A percentile compares a stretch with the other conserved stretches of the same genome.
Evolutionary conservation across 2,888 invertebrate species (phyloP).

Genomic region (Drosophila nr. medialis): DNA sequence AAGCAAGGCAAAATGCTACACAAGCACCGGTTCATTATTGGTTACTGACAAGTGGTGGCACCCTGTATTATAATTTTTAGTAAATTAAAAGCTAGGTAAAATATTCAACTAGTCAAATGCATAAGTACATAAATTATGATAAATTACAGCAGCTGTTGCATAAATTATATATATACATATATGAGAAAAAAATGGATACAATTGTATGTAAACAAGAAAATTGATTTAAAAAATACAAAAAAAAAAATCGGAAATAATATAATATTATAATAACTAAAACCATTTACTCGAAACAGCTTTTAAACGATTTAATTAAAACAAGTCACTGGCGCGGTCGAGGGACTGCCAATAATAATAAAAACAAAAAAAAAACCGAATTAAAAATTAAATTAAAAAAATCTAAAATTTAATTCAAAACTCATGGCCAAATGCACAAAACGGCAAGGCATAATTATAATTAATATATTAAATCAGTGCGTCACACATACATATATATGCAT

Average conservation of each 20-base stretch:
- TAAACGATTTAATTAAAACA: constrained; percentile 65
- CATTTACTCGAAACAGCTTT: constrained; percentile 71
- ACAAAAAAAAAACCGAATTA: constrained; percentile 8
- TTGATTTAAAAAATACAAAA: constrained; percentile 35
- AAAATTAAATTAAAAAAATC: constrained; percentile 20
- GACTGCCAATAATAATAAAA: constrained; percentile 31
- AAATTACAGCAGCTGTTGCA: constrained; percentile 30
- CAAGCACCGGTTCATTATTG: constrained; percentile 48
- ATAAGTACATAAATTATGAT: constrained; percentile 29
- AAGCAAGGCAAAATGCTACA: constrained; percentile 48
- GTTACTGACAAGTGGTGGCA: constrained; percentile 45
- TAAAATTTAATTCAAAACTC: constrained; percentile 71
- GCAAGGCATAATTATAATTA: constrained; percentile 70
- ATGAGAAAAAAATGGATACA: constrained; percentile 1
- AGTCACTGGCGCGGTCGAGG: constrained; percentile 33
- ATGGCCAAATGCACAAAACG: constrained; percentile 58
- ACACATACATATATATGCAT: constrained; percentile 35
- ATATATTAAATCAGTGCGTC: constrained; percentile 50
- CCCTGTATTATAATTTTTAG: constrained; percentile 68
- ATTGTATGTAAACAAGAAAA: constrained; percentile 54
- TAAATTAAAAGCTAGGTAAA: constrained; percentile 58
- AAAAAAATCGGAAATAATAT: constrained; percentile 18
- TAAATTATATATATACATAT: constrained; percentile 36
- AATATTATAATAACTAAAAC: constrained; percentile 35
- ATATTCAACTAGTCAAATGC: constrained; percentile 57